Evolutionary conservation across 2,113 vertebrate genomes (phyloP).

Genomic region (Triplophysa dalaica): DNA sequence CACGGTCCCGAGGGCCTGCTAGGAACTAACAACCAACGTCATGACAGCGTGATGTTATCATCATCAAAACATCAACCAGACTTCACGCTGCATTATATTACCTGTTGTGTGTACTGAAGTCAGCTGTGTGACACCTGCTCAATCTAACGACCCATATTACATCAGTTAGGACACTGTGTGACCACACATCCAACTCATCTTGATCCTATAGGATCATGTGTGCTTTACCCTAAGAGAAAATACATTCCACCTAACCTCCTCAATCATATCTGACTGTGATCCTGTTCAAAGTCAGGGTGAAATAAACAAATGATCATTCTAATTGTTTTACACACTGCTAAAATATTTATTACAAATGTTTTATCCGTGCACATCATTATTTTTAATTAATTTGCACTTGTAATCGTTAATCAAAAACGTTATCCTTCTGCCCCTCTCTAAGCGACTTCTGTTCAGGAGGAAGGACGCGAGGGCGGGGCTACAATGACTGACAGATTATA

Average conservation of each 20-base stretch:
- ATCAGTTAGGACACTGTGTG: background rate
- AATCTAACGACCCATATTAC: background rate
- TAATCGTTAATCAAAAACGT: too few relatives aligned
- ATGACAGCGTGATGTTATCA: background rate
- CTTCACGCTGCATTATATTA: background rate
- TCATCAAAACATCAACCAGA: background rate
- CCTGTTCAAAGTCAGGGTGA: background rate
- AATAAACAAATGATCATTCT: too few relatives aligned
- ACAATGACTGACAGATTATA: too few relatives aligned
- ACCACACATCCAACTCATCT: background rate
- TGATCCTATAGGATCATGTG: conserved; percentile 6
- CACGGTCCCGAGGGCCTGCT: too few relatives aligned
- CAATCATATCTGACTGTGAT: background rate
- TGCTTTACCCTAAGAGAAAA: background rate
- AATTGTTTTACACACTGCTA: too few relatives aligned
- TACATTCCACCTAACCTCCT: background rate
- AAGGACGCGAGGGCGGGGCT: too few relatives aligned
- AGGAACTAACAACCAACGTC: too few relatives aligned
- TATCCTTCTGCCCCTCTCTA: too few relatives aligned
- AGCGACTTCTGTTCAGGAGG: too few relatives aligned
- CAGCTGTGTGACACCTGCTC: background rate
- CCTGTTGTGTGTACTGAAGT: background rate
- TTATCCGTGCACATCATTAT: too few relatives aligned
- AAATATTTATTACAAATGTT: too few relatives aligned
- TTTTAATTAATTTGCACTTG: too few relatives aligned